Evolutionary conservation across 2,797 vertebrate species (phyloP).

Genomic region (Podarcis siculus): DNA sequence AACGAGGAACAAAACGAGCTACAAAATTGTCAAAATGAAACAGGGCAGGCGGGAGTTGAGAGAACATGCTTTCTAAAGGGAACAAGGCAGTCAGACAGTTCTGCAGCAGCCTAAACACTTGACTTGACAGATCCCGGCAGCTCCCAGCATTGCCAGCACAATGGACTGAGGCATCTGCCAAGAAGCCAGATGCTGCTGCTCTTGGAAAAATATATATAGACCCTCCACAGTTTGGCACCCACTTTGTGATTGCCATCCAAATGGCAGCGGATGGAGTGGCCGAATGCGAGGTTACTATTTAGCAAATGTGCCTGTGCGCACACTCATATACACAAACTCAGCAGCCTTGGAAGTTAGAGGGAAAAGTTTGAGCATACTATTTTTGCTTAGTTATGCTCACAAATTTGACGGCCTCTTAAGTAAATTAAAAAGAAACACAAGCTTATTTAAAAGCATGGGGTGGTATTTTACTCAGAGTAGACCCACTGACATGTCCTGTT

Average conservation of each 20-base stretch:
- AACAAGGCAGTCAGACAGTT: slow-evolving; percentile 71
- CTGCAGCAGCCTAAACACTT: slow-evolving; percentile 80
- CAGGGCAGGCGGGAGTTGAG: slow-evolving; percentile 37
- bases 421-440: slow-evolving; percentile 76
- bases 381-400: slow-evolving; percentile 79
- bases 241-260: slow-evolving; percentile 76
- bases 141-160: slow-evolving; percentile 76
- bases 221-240: slow-evolving; percentile 81
- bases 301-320: slow-evolving; percentile 52
- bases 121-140: slow-evolving; percentile 76
- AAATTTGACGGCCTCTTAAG: slow-evolving; percentile 69
- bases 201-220: slow-evolving; percentile 73
- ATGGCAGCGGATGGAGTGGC: slow-evolving; percentile 77
- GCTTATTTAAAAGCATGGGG: slow-evolving; percentile 72
- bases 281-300: slow-evolving; percentile 74
- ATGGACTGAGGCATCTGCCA: slow-evolving; percentile 75
- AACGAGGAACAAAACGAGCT: slow-evolving; percentile 19
- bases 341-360: slow-evolving; percentile 79
- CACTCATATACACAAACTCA: neutral
- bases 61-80: slow-evolving; percentile 73
- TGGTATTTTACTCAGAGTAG: too few relatives aligned
- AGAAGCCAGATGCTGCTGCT: slow-evolving; percentile 81
- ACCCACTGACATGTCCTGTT: slow-evolving; percentile 69
- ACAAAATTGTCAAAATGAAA: slow-evolving; percentile 49
- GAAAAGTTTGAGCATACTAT: slow-evolving; percentile 81